These are phyloP conservation scores for Sebastes diaconus DNA, from an alignment of 2,797 vertebrate genomes.

Conservation along the genomic window DNA sequence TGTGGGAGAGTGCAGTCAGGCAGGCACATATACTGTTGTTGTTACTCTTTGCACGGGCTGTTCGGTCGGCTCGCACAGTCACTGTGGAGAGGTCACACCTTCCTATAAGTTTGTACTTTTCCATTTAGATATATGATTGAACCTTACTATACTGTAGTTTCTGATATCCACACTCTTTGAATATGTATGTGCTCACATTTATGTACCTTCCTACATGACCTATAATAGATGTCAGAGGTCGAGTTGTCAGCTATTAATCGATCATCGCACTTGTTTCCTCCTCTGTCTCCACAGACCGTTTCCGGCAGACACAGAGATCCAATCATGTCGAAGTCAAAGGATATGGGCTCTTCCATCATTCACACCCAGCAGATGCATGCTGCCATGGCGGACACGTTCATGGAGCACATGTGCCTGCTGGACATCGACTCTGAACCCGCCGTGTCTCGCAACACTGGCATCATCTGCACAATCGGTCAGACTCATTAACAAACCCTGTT, in stretches of 20 bases:
- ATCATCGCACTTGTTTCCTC: neutral
- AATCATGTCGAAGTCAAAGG: constrained; percentile 87
- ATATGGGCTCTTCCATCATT: constrained; percentile 87
- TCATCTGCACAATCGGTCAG: constrained; percentile 98
- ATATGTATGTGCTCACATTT: neutral
- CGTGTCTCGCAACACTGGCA: constrained; percentile 95
- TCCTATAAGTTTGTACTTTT: constrained; percentile 5
- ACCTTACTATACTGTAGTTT: neutral
- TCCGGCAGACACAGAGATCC: constrained; percentile 68
- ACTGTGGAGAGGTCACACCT: constrained; percentile 14
- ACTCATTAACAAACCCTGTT: neutral
- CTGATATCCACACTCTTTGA: neutral
- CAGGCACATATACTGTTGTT: constrained; percentile 34
- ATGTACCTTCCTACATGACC: neutral
- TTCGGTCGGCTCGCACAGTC: constrained; percentile 9
- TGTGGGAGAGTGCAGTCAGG: constrained; percentile 56
- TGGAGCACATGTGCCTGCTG: constrained; percentile 97
- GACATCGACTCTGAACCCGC: constrained; percentile 95
- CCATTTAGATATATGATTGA: neutral
- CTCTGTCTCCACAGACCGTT: constrained; percentile 52
- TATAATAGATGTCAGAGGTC: neutral
- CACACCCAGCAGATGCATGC: constrained; percentile 94
- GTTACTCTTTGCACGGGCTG: constrained; percentile 39
- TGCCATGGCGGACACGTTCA: constrained; percentile 93
- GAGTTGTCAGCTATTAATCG: neutral